phyloP scores from a whole-genome alignment of 2,888 invertebrate species.

The Listrodromus nycthemerus region DNA sequence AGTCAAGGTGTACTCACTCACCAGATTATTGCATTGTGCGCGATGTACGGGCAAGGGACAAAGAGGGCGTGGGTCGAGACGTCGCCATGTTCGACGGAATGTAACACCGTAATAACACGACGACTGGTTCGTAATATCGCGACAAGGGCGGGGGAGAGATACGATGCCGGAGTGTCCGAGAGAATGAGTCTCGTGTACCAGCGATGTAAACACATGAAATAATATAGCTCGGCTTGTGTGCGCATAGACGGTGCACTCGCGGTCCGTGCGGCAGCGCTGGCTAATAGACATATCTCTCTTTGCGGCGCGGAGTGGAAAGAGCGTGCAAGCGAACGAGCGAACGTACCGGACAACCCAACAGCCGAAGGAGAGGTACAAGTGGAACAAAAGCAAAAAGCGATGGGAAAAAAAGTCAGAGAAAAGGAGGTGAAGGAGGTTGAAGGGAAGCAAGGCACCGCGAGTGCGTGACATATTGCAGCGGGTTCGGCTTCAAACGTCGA shows the following conservation, averaged over 20 bases:
- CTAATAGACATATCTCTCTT: slow-evolving; percentile 71
- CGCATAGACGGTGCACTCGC: slow-evolving; percentile 28
- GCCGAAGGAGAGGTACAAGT: slow-evolving; percentile 29
- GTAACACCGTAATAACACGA: slow-evolving; percentile 77
- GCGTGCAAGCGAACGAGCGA: slow-evolving; percentile 23
- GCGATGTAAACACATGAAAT: slow-evolving; percentile 67
- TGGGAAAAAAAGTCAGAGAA: slow-evolving; percentile 14
- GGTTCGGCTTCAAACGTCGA: slow-evolving; percentile 60
- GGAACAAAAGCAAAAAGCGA: slow-evolving; percentile 21
- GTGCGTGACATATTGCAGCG: slow-evolving; percentile 64
- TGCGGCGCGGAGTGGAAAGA: slow-evolving; percentile 13
- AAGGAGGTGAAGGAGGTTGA: slow-evolving; percentile 1
- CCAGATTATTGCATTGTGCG: slow-evolving; percentile 36
- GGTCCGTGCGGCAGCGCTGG: slow-evolving; percentile 40
- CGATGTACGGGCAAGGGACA: slow-evolving; percentile 12
- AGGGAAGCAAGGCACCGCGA: slow-evolving; percentile 3
- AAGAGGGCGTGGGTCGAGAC: slow-evolving; percentile 45
- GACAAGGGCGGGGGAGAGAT: slow-evolving; percentile 1
- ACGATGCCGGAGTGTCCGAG: slow-evolving; percentile 34
- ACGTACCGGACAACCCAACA: slow-evolving; percentile 27
- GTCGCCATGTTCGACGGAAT: slow-evolving; percentile 72
- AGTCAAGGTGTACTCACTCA: background rate
- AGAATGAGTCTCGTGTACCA: slow-evolving; percentile 57
- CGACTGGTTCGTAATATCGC: slow-evolving; percentile 72
- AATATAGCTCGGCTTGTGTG: slow-evolving; percentile 32